Evolutionary conservation across 92 coral and sea anemone genomes (phyloP).

Genomic region (Epizoanthus rinbou): DNA sequence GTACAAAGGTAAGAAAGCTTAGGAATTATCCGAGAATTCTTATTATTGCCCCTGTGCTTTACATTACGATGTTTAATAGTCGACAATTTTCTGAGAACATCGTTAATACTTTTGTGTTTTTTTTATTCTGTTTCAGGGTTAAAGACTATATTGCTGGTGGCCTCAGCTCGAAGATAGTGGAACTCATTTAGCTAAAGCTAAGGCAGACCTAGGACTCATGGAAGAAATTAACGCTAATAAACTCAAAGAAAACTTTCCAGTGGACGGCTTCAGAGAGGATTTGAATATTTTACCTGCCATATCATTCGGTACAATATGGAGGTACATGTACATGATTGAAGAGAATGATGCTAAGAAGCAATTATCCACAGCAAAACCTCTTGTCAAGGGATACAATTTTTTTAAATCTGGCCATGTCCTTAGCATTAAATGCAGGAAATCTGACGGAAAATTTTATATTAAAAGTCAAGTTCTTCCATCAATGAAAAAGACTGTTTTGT

Average conservation of each 20-base stretch:
- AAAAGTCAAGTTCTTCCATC: slow-evolving; percentile 62
- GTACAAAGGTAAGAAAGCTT: slow-evolving; percentile 40
- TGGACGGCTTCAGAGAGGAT: slow-evolving; percentile 42
- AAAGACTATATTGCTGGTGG: slow-evolving; percentile 56
- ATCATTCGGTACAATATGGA: slow-evolving; percentile 39
- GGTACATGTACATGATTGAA: slow-evolving; percentile 55
- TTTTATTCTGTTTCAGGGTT: slow-evolving; percentile 41
- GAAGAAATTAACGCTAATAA: slow-evolving; percentile 21
- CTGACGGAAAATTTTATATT: slow-evolving; percentile 47
- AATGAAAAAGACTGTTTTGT: slow-evolving; percentile 45
- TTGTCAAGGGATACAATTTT: slow-evolving; percentile 53
- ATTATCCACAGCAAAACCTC: too few relatives aligned
- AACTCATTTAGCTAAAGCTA: slow-evolving; percentile 38
- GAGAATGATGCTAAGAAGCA: slow-evolving; percentile 37
- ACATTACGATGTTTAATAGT: too few relatives aligned
- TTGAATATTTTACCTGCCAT: slow-evolving; percentile 20
- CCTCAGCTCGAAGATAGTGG: slow-evolving; percentile 50
- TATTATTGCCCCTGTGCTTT: too few relatives aligned
- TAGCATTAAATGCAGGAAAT: slow-evolving; percentile 36
- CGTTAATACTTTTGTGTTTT: too few relatives aligned
- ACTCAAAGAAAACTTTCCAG: slow-evolving; percentile 39
- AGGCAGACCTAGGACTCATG: slow-evolving; percentile 36
- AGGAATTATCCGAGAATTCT: too few relatives aligned
- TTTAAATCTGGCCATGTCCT: slow-evolving; percentile 53
- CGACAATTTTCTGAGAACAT: too few relatives aligned